phyloP scores from a whole-genome alignment of 2,797 vertebrate species.

The Amniataba percoides region DNA sequence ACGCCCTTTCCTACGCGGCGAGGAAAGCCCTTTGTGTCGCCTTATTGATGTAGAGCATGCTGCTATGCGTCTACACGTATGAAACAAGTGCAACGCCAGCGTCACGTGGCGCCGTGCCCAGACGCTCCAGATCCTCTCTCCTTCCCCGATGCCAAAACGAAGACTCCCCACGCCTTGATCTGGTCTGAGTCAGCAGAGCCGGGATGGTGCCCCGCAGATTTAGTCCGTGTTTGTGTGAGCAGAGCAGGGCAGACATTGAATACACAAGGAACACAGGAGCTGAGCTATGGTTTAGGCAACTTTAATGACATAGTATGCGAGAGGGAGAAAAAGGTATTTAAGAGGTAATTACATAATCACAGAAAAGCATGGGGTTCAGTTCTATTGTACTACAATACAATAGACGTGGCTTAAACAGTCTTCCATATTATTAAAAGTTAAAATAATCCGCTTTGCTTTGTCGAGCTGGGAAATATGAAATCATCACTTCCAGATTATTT shows the following conservation, averaged over 20 bases:
- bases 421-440: constrained; percentile 43
- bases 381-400: constrained; percentile 43
- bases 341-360: constrained; percentile 65
- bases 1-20: constrained; percentile 34
- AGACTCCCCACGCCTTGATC: constrained; percentile 70
- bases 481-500: constrained; percentile 21
- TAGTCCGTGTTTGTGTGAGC: constrained; percentile 59
- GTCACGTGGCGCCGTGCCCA: constrained; percentile 57
- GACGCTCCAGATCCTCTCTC: constrained; percentile 56
- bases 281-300: constrained; percentile 59
- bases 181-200: constrained; percentile 79
- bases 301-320: constrained; percentile 62
- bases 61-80: constrained; percentile 50
- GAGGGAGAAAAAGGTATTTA: constrained; percentile 53
- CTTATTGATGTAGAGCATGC: constrained; percentile 46
- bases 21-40: constrained; percentile 59
- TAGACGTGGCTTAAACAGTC: constrained; percentile 19
- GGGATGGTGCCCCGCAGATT: constrained; percentile 67
- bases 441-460: constrained; percentile 45
- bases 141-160: constrained; percentile 65
- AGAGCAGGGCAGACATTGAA: constrained; percentile 57
- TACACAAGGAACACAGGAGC: constrained; percentile 55
- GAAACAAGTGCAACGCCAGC: constrained; percentile 44
- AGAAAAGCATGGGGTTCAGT: constrained; percentile 54
- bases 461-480: constrained; percentile 23